Evolutionary conservation across 1,140 invertebrate species (phyloP).

Genomic region (Paraescarpia echinospica): DNA sequence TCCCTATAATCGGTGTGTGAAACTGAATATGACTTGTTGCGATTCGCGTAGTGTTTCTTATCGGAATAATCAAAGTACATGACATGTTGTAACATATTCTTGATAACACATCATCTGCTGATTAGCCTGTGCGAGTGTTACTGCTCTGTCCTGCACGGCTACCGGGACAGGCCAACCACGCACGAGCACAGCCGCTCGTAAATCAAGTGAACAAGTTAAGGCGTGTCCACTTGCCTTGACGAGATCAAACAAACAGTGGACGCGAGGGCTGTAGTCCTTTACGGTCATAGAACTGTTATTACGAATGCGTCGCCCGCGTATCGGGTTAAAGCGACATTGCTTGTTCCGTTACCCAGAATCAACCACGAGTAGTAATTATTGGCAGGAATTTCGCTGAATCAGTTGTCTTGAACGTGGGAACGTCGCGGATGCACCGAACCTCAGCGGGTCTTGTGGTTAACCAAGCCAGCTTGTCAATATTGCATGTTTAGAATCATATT

Average conservation of each 20-base stretch:
- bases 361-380: no score
- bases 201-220: background rate
- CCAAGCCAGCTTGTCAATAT: no score
- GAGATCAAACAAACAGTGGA: background rate
- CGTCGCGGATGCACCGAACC: no score
- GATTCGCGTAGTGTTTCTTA: no score
- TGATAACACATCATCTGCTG: background rate
- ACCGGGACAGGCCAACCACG: background rate
- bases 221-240: background rate
- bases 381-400: no score
- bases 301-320: background rate
- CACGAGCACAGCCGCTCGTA: background rate
- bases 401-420: no score
- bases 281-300: background rate
- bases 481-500: no score
- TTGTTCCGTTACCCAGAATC: no score
- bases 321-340: background rate
- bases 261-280: background rate
- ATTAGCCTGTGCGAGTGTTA: background rate
- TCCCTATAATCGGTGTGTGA: no score
- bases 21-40: no score
- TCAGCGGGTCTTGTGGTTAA: no score
- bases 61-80: background rate
- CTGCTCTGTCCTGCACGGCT: background rate
- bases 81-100: background rate